phyloP scores from a whole-genome alignment of 2,797 vertebrate genomes.

The Micropoecilia bifurca region DNA sequence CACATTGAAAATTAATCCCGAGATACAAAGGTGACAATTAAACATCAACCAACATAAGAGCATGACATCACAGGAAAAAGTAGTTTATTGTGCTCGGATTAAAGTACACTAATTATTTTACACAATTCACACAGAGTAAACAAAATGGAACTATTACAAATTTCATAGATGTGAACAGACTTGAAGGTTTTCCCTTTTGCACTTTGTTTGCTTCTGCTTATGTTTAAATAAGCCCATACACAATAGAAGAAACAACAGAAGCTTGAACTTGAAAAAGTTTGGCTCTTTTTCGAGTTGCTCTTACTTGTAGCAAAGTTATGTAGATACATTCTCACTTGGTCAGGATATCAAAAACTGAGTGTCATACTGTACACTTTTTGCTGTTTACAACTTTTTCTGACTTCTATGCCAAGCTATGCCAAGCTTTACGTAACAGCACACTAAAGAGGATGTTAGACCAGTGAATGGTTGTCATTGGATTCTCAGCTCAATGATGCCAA shows the following conservation, averaged over 20 bases:
- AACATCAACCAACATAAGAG: neutral
- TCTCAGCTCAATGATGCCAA: conserved; percentile 5
- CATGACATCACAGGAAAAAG: neutral
- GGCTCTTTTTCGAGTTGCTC: neutral
- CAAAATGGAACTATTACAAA: neutral
- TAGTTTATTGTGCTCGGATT: neutral
- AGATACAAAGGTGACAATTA: neutral
- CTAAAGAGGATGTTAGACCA: neutral
- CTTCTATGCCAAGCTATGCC: too few relatives aligned
- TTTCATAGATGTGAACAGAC: neutral
- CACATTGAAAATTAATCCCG: neutral
- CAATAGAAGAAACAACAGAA: neutral
- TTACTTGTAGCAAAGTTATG: neutral
- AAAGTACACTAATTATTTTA: neutral
- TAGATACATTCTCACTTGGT: neutral
- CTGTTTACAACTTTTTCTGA: neutral
- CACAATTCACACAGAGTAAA: neutral
- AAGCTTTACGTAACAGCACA: conserved; percentile 1
- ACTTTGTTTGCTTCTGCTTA: neutral
- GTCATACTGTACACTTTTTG: neutral
- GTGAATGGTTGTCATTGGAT: conserved; percentile 18
- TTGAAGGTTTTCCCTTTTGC: neutral
- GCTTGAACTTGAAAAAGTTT: neutral
- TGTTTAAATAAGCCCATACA: too few relatives aligned
- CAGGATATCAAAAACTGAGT: neutral